Evolutionary conservation across 2,888 invertebrate species (phyloP).

Genomic region (Ptilodon capucinus): DNA sequence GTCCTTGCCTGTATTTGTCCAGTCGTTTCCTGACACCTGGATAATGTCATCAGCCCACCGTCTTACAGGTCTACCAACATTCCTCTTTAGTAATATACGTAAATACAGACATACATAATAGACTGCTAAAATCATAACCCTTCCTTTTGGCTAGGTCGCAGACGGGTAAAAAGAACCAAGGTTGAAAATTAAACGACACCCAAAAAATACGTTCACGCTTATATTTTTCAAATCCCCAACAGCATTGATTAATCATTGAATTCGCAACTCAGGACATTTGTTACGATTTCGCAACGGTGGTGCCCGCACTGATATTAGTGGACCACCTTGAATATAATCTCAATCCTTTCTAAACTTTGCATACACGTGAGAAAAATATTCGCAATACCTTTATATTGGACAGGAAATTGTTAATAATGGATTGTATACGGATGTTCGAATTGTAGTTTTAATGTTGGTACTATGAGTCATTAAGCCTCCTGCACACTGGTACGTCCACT

Average conservation of each 20-base stretch:
- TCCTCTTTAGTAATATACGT: too few relatives aligned
- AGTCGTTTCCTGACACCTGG: too few relatives aligned
- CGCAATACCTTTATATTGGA: slow-evolving; percentile 4
- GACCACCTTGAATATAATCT: slow-evolving; percentile 61
- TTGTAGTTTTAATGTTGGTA: neutral
- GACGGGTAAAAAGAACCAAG: neutral
- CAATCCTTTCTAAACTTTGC: slow-evolving; percentile 64
- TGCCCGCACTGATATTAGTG: slow-evolving; percentile 18
- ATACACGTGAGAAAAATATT: slow-evolving; percentile 45
- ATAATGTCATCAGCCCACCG: too few relatives aligned
- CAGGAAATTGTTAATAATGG: slow-evolving; percentile 1
- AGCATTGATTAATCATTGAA: neutral
- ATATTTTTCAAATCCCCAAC: neutral
- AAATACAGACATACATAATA: too few relatives aligned
- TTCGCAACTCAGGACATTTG: neutral
- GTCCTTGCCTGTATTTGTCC: too few relatives aligned
- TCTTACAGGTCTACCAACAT: too few relatives aligned
- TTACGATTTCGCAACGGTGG: neutral
- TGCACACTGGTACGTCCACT: too few relatives aligned
- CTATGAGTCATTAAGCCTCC: neutral
- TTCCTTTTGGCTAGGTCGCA: too few relatives aligned
- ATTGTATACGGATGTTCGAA: neutral
- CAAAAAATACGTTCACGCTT: neutral
- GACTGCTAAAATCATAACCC: too few relatives aligned
- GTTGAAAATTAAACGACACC: neutral